Evolutionary conservation across 1,140 invertebrate species (phyloP), one percentile per base, ranked within the genome.

Genomic region (Subanguina moxae): DNA sequence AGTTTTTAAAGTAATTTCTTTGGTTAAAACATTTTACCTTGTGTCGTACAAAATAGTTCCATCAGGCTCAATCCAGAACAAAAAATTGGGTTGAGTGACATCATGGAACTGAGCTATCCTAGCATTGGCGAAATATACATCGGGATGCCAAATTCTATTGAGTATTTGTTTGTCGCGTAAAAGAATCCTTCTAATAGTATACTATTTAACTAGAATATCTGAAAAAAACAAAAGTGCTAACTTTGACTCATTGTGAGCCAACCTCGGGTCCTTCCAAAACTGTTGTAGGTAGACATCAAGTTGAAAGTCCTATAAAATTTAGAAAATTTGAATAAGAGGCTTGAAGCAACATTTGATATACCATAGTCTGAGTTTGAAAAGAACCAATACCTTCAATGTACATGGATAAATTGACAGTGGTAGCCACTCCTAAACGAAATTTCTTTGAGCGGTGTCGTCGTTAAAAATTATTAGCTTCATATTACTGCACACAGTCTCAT

Each of bases 281-380:
- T 88, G 87, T 19, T 86, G 78, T 3, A 88, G 80, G 76, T 88
- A 88, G 56, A 88, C 78, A 70, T 87, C 87, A 57, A 88, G 85
- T 72, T 87, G 86, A 76, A 87, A 88, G 75, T 88, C 87, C 87
- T 88, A 66, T 9, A 76, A 46, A 19, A 21, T 71, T 52, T 25
- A 19, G n/a, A n/a, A n/a, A n/a, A n/a, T n/a, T n/a, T 52, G 3
- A 52, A 52, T 21, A 8, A 3, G 48, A 38, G 32, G 11, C 32
- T 38, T 52, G 3, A 5, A 19, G 3, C 15, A 25, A 19, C 17
- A 52, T 52, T 52, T 52, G 23, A 45, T 27, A 38, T 21, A 71
- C 76, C 77, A 79, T 79, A 42, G 78, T 80, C 52, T 80, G 78
- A 15, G 78, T 78, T 19, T 80, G 67, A 52, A 80, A 80, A 1